These are phyloP conservation scores for Microcebus ravelobensis DNA, from an alignment of 2,113 vertebrate species.

Conservation along the genomic window DNA sequence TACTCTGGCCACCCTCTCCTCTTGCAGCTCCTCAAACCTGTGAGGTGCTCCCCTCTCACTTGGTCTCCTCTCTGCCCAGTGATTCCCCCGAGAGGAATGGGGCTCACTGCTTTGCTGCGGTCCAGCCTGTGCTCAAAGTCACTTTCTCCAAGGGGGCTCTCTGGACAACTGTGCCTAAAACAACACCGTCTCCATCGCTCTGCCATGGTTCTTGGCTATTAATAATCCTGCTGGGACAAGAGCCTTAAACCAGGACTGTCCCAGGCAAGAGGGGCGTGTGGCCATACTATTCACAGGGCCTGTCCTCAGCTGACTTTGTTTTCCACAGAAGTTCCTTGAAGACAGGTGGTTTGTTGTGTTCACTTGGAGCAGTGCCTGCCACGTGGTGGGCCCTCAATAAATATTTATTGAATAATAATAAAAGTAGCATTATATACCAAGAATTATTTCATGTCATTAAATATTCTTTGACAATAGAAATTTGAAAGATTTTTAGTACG, in stretches of 20 bases:
- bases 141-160: not conserved
- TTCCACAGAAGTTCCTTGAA: not conserved
- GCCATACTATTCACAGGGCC: not conserved
- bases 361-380: not conserved
- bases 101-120: not conserved
- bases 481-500: slow-evolving; percentile 10
- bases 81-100: too few relatives aligned
- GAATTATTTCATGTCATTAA: not conserved
- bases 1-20: not conserved
- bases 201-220: fast-evolving
- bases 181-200: not conserved
- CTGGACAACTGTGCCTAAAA: not conserved
- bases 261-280: not conserved
- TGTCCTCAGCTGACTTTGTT: not conserved
- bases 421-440: not conserved
- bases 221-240: too few relatives aligned
- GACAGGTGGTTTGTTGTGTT: not conserved
- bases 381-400: not conserved
- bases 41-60: too few relatives aligned
- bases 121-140: not conserved
- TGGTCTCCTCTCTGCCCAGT: not conserved
- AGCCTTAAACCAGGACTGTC: not conserved
- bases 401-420: slow-evolving; percentile 31
- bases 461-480: slow-evolving; percentile 2
- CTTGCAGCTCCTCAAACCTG: fast-evolving